Percentiles rank a stretch among this genome's conserved stretches.
These are phyloP conservation scores for Drosophila miranda DNA, from an alignment of 1,140 invertebrate species.

Conservation along the genomic window DNA sequence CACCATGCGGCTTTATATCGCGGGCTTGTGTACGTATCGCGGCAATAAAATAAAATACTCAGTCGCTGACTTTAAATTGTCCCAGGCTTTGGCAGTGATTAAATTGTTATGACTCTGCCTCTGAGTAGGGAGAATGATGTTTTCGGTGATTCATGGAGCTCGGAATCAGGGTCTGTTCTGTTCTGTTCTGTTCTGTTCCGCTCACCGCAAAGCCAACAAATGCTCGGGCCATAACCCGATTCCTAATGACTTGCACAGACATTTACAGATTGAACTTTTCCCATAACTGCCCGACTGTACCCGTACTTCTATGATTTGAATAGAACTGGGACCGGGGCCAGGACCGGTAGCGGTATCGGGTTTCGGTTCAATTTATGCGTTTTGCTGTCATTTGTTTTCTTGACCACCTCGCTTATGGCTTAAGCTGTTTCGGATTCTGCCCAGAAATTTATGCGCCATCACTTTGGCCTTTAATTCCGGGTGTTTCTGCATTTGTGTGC, in stretches of 20 bases:
- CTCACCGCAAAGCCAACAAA: slow-evolving; percentile 4
- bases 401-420: slow-evolving; percentile 64
- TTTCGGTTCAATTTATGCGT: slow-evolving; percentile 43
- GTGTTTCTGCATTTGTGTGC: slow-evolving; percentile 10
- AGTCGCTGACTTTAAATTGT: slow-evolving; percentile 42
- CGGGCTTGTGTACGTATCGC: slow-evolving; percentile 36
- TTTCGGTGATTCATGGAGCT: slow-evolving; percentile 4
- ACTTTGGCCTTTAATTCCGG: slow-evolving; percentile 58
- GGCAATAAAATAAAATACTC: slow-evolving; percentile 71
- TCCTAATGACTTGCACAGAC: slow-evolving; percentile 30
- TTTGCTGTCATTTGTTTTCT: slow-evolving; percentile 59
- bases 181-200: too few species aligned
- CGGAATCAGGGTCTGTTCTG: slow-evolving; percentile 3
- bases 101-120: slow-evolving; percentile 67
- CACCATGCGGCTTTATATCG: slow-evolving; percentile 43
- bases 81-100: slow-evolving; percentile 62
- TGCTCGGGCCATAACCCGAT: slow-evolving; percentile 7
- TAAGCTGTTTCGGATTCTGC: slow-evolving; percentile 52
- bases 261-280: slow-evolving; percentile 36
- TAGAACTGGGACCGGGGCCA: slow-evolving; percentile 2
- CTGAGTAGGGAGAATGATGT: slow-evolving; percentile 1
- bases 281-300: slow-evolving; percentile 29
- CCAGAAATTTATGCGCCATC: slow-evolving; percentile 72
- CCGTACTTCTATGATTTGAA: slow-evolving; percentile 29
- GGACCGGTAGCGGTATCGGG: slow-evolving; percentile 12